These are phyloP conservation scores for Steinernema scapterisci DNA, from an alignment of 2,888 invertebrate genomes.

Conservation along the genomic window DNA sequence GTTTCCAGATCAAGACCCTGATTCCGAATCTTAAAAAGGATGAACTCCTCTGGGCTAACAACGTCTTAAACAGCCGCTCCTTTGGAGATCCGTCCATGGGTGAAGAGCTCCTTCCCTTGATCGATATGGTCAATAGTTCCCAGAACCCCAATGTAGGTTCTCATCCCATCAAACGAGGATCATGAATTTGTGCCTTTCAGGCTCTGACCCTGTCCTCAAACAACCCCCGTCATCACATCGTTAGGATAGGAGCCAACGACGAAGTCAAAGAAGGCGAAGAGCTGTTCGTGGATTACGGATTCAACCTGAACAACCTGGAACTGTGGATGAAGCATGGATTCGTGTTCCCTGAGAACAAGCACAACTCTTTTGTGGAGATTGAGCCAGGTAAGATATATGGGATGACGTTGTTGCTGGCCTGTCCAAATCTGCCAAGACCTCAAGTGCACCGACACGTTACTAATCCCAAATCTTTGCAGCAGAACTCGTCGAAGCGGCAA, in stretches of 20 bases:
- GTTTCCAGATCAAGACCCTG: not conserved
- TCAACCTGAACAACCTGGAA: constrained; percentile 20
- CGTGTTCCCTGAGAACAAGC: constrained; percentile 20
- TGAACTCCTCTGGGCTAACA: constrained; percentile 15
- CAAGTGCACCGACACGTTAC: not conserved
- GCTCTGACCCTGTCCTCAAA: constrained; percentile 8
- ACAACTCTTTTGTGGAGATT: constrained; percentile 14
- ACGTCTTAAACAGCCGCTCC: constrained; percentile 6
- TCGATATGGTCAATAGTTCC: constrained; percentile 29
- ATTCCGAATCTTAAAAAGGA: constrained; percentile 19
- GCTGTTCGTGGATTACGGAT: constrained; percentile 16
- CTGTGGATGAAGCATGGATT: constrained; percentile 26
- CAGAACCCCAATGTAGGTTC: not conserved
- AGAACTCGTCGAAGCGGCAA: constrained; percentile 18
- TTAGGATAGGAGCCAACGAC: not conserved
- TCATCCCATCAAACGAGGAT: too few relatives aligned
- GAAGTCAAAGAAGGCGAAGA: not conserved
- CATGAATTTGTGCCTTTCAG: too few relatives aligned
- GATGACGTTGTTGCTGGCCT: not conserved
- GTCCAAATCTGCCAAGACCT: not conserved
- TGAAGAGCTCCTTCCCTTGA: constrained; percentile 18
- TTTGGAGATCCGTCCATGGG: constrained; percentile 22
- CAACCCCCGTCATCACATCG: constrained; percentile 13
- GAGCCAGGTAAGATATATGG: not conserved
- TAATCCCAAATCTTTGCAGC: not conserved